Evolutionary conservation across 2,797 vertebrate genomes (phyloP).

Genomic region (Mareca penelope): DNA sequence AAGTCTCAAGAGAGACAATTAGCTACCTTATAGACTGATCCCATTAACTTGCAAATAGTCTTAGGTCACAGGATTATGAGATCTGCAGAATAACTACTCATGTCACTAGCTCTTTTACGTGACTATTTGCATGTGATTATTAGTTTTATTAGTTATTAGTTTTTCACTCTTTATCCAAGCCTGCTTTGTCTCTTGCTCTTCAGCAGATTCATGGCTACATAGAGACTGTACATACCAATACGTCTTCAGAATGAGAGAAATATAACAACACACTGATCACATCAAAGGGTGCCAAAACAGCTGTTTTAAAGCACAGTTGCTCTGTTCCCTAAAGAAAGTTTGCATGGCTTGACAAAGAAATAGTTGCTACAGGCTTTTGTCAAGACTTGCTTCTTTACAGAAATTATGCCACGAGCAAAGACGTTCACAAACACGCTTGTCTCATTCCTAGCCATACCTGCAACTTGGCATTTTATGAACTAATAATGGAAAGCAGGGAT

Average conservation of each 20-base stretch:
- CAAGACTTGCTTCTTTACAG: background rate
- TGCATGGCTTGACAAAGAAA: background rate
- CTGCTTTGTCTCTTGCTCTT: background rate
- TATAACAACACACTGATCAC: background rate
- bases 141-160: conserved; percentile 33
- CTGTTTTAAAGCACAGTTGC: background rate
- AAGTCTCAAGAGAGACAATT: background rate
- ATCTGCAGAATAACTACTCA: background rate
- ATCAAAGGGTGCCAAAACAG: background rate
- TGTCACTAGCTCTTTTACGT: background rate
- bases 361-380: background rate
- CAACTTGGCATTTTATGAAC: background rate
- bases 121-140: background rate
- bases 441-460: background rate
- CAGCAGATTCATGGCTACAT: background rate
- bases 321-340: background rate
- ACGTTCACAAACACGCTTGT: background rate
- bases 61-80: background rate
- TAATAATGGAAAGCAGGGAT: background rate
- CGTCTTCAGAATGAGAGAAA: background rate
- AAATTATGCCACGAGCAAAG: background rate
- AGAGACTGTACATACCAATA: background rate
- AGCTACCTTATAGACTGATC: background rate
- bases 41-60: background rate
- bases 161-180: background rate